These are phyloP conservation scores for Phaetusa simplex DNA, from an alignment of 2,113 vertebrate genomes.

Conservation along the genomic window DNA sequence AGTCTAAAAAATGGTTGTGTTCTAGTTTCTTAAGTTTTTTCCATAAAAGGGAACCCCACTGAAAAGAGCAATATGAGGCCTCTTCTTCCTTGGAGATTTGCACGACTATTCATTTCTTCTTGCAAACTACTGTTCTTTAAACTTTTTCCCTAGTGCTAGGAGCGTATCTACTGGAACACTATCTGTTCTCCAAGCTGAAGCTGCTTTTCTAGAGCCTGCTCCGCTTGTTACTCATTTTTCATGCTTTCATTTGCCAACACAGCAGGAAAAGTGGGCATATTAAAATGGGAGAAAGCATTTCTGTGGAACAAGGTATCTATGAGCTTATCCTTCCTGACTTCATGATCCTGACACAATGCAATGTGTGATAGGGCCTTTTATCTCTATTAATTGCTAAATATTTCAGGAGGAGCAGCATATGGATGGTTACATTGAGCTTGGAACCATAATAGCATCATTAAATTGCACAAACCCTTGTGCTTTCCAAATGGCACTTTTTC, in stretches of 20 bases:
- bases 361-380: background rate
- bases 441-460: background rate
- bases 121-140: background rate
- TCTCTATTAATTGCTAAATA: slow-evolving; percentile 40
- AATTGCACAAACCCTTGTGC: background rate
- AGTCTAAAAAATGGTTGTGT: background rate
- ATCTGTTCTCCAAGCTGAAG: background rate
- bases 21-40: background rate
- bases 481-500: slow-evolving; percentile 8
- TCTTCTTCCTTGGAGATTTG: background rate
- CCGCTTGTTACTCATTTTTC: background rate
- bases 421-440: background rate
- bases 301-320: background rate
- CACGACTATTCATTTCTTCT: background rate
- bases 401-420: slow-evolving; percentile 24
- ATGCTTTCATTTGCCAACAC: background rate
- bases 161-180: background rate
- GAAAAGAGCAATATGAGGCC: slow-evolving; percentile 23
- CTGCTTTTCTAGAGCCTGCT: background rate
- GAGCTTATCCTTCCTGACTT: background rate
- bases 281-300: background rate
- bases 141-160: background rate
- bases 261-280: background rate
- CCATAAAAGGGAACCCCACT: background rate
- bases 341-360: accelerated